Percentiles rank a stretch among this genome's conserved stretches.
These are phyloP conservation scores for Premnoplex brunnescens DNA, from an alignment of 2,797 vertebrate species.

Conservation along the genomic window DNA sequence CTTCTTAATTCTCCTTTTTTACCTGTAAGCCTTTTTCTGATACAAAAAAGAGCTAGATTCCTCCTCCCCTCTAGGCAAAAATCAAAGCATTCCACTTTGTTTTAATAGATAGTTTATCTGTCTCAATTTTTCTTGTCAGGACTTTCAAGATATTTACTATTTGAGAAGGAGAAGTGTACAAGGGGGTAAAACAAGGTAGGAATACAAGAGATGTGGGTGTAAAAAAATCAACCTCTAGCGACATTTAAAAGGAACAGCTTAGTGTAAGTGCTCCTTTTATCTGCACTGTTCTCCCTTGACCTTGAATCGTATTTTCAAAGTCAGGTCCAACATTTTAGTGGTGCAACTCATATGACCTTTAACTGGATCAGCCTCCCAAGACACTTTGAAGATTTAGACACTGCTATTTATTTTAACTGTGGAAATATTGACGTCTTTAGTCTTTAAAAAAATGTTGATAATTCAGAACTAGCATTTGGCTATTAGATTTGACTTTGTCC, in stretches of 20 bases:
- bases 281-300: neutral
- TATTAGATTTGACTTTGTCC: neutral
- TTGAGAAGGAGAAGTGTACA: neutral
- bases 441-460: neutral
- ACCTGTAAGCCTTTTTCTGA: conserved; percentile 12
- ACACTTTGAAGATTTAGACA: neutral
- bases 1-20: conserved; percentile 16
- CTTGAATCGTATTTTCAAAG: neutral
- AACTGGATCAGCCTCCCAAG: neutral
- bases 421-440: neutral
- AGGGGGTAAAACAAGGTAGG: neutral
- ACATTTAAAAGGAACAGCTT: neutral
- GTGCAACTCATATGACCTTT: neutral
- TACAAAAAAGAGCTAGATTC: neutral
- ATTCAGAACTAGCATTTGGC: neutral
- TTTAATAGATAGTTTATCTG: neutral
- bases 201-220: neutral
- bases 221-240: neutral
- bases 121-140: neutral
- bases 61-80: conserved; percentile 3
- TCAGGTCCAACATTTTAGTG: neutral
- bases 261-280: neutral
- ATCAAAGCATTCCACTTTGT: conserved; percentile 53
- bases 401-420: neutral
- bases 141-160: neutral